Base-by-base conservation (phyloP, 1,140 invertebrate genomes). In the Tetraneura akinire region DNA sequence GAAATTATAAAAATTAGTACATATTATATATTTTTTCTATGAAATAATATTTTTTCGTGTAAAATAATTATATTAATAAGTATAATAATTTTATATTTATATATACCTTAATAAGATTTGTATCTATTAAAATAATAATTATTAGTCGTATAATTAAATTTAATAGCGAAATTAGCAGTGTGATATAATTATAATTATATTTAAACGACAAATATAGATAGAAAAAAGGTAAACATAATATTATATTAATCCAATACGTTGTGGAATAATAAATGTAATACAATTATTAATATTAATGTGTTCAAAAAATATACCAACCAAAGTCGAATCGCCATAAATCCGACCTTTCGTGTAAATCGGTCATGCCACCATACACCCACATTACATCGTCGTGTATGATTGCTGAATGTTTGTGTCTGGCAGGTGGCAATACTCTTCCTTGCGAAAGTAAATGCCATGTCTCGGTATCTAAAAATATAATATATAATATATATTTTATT, bases 291-390 rank as follows among this genome's bases (percentile, higher is more conserved):
- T n/a, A n/a, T n/a, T 3, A n/a, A 53, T 53, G 49, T 53, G 49
- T n/a, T 53, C 2, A 55, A 55, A 21, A 42, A 18, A 26, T 1
- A 32, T 66, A 84, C 86, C 85, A 83, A 90, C 89, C 84, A 78
- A 89, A 91, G 86, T 94, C 92, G 88, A 91, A 96, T 84, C 90
- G 89, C 95, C 94, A 96, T 57, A 95, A 91, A 85, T 97, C 94
- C 81, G 88, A 88, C 82, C 92, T 89, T 82, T 92, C 91, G 80
- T 92, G 90, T 2, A 96, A 88, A 86, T 96, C 93, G 66, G 91
- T 93, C 92, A 94, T 94, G 1, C 95, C 95, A 6, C 94, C 95
- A 85, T 94, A 95, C 83, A 96, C 88, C 89, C 93, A 96, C 89
- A 96, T 93, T 0, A 90, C 88, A 68, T 90, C 89, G 62, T 90